Evolutionary conservation across 1,140 invertebrate species (phyloP).

Genomic region (Asbolus verrucosus): DNA sequence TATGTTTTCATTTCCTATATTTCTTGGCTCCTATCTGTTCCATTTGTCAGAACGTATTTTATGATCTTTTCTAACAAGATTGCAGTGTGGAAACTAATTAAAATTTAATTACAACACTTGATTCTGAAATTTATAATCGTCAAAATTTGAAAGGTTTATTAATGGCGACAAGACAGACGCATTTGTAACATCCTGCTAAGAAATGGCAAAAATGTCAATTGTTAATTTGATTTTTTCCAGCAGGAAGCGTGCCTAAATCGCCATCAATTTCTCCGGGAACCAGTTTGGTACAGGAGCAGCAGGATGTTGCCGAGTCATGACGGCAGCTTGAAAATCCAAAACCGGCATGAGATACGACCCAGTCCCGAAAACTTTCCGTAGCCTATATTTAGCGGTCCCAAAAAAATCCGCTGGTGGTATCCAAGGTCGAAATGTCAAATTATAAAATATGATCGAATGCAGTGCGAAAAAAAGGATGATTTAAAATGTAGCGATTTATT

Average conservation of each 20-base stretch:
- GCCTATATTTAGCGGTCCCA: constrained; percentile 2
- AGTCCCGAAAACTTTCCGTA: not conserved
- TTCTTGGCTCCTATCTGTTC: too few species aligned
- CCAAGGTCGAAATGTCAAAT: constrained; percentile 2
- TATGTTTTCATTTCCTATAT: too few species aligned
- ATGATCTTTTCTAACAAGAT: not conserved
- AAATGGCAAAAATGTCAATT: not conserved
- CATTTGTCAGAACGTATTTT: too few species aligned
- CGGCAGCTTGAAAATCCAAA: not conserved
- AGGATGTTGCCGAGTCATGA: not conserved
- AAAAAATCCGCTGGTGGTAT: too few species aligned
- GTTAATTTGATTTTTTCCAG: not conserved
- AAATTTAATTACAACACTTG: too few species aligned
- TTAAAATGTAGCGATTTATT: constrained; percentile 23
- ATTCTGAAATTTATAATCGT: constrained; percentile 1
- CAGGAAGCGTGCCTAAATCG: constrained; percentile 4
- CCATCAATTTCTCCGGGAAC: not conserved
- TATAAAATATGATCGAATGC: constrained; percentile 2
- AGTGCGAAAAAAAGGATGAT: constrained; percentile 17
- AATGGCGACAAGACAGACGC: not conserved
- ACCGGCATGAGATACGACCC: not conserved
- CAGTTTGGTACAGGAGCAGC: not conserved
- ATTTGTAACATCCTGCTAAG: constrained; percentile 7
- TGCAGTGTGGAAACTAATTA: not conserved
- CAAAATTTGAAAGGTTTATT: constrained; percentile 4